Base-by-base conservation (phyloP, 2,113 vertebrate genomes). In the Epinephelus fuscoguttatus region DNA sequence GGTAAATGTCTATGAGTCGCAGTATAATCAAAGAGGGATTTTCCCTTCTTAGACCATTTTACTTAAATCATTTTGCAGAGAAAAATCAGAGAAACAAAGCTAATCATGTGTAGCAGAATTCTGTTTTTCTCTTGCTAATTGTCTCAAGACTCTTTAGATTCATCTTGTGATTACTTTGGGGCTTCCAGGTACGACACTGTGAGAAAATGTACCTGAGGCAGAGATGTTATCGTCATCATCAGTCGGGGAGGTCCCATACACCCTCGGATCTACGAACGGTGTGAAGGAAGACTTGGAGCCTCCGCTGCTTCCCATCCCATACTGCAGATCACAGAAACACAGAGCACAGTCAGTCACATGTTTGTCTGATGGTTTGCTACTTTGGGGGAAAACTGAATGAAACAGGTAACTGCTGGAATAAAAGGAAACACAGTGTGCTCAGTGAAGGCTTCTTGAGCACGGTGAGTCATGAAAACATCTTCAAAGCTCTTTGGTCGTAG, bases 221-320 rank as follows among this genome's bases (percentile, higher is more conserved):
- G 96, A 95, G 73, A 95, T 95, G 62, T 97, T 96, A 72, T 98
- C 97, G 15, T 97, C 97, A 45, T 98, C 98, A 12, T 99, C 97
- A 0, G 98, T 99, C 21, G 98, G 98, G 0, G 98, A 99, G 0
- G 97, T 99, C 93, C 98, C 97, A 90, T 98, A 99, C 15, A 99
- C 98, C 88, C 98, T 96, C 19, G 97, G 97, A 87, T 99, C 98
- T 80, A 99, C 97, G 68, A 99, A 99, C 0, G 98, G 97, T 0
- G 98, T 97, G 93, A 99, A 99, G 87, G 98, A 99, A 59, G 98
- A 95, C 95, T 99, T 99, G 90, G 97, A 98, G 91, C 97, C 97
- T 40, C 96, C 97, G 78, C 96, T 96, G 69, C 97, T 95, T 59
- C 96, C 97, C 92, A 97, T 95, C 47, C 96, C 97, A 7, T 96